These are phyloP conservation scores for Nothocercus julius DNA, from an alignment of 2,113 vertebrate genomes.

Conservation along the genomic window DNA sequence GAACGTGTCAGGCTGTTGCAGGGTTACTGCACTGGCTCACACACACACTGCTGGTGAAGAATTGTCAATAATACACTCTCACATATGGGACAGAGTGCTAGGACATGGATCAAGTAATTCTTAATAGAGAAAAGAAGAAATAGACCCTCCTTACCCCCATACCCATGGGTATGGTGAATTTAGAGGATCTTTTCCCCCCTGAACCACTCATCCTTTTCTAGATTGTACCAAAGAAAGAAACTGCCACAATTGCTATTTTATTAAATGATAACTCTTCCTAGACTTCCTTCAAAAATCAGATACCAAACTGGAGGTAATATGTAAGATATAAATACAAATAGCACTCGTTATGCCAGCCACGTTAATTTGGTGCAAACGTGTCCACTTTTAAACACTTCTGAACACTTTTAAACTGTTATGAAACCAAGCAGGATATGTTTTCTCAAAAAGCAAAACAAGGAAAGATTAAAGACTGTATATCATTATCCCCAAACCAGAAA, in stretches of 20 bases:
- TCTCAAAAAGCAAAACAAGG: not conserved
- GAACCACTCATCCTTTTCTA: not conserved
- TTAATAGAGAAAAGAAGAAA: not conserved
- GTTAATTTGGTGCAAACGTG: not conserved
- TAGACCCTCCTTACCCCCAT: not conserved
- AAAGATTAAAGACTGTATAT: constrained; percentile 10
- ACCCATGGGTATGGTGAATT: not conserved
- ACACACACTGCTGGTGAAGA: not conserved
- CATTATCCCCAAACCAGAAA: not conserved
- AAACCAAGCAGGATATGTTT: constrained; percentile 18
- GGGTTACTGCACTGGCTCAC: not conserved
- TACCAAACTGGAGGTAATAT: not conserved
- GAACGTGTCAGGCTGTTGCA: not conserved
- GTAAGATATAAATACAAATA: not conserved
- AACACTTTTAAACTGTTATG: not conserved
- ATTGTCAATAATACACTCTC: not conserved
- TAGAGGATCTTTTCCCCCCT: not conserved
- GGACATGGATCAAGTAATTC: not conserved
- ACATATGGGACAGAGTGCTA: not conserved
- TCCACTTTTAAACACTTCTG: not conserved
- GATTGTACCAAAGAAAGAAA: not conserved
- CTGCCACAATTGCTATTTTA: not conserved
- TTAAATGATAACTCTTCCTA: not conserved
- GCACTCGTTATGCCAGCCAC: not conserved
- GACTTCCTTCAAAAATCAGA: not conserved